Percentiles rank a stretch among this genome's conserved stretches.
phyloP scores from a whole-genome alignment of 2,113 vertebrate species.

The Bostrychus sinensis region DNA sequence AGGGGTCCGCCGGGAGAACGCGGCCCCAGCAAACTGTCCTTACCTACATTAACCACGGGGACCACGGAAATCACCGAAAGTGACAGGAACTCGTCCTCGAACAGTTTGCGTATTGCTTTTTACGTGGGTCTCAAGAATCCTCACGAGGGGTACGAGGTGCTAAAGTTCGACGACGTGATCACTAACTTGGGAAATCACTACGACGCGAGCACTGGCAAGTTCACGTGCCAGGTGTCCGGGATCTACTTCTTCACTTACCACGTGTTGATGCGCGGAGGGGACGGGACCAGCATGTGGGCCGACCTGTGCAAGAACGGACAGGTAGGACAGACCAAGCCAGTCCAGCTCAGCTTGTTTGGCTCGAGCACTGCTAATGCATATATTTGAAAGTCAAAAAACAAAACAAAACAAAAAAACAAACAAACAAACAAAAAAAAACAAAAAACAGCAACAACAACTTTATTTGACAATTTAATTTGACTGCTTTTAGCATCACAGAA shows the following conservation, averaged over 20 bases:
- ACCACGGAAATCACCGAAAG: conserved; percentile 61
- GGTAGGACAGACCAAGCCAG: conserved; percentile 58
- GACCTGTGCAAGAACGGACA: conserved; percentile 91
- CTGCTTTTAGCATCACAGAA: too few species aligned
- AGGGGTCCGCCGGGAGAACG: conserved; percentile 85
- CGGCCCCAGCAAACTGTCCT: conserved; percentile 72
- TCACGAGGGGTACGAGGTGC: conserved; percentile 82
- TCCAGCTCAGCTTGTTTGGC: too few species aligned
- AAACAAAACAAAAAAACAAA: too few species aligned
- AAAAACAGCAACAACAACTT: too few species aligned
- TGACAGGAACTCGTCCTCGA: conserved; percentile 76
- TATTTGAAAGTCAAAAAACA: background rate
- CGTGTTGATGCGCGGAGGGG: conserved; percentile 89
- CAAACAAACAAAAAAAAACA: too few species aligned
- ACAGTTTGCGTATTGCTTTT: conserved; percentile 85
- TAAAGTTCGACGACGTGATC: conserved; percentile 82
- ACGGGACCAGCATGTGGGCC: conserved; percentile 92
- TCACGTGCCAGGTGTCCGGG: conserved; percentile 90
- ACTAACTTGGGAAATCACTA: conserved; percentile 82
- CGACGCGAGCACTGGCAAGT: conserved; percentile 86
- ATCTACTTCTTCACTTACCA: conserved; percentile 92
- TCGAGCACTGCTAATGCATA: background rate
- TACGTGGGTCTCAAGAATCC: conserved; percentile 93
- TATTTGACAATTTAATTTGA: too few species aligned
- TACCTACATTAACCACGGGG: conserved; percentile 70